A percentile compares a stretch with the other conserved stretches of the same genome.
Conservation (phyloP, 64 coral and sea anemone genomes). For the Trachythela sp. region DNA sequence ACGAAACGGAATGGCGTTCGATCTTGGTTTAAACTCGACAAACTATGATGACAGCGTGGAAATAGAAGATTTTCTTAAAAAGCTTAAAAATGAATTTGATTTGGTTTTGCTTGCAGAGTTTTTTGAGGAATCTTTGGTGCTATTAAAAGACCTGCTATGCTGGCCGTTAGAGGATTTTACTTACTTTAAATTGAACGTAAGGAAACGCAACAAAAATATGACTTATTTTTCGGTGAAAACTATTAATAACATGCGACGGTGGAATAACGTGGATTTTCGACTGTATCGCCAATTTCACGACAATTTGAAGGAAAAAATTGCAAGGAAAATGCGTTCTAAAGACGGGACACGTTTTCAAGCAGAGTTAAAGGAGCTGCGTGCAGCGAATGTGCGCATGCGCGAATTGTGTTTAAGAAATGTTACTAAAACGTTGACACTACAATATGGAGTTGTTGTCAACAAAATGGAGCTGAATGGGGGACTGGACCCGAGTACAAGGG, state of each 20-base stretch:
- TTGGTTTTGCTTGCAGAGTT: conserved; percentile 68
- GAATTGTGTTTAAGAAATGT: neutral
- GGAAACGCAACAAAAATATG: conserved; percentile 38
- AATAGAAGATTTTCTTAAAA: conserved; percentile 36
- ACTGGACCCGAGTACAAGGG: neutral
- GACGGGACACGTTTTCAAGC: neutral
- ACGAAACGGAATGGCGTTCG: conserved; percentile 95
- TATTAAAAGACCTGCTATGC: conserved; percentile 69
- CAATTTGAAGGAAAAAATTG: neutral
- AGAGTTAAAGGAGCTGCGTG: neutral
- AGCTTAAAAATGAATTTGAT: conserved; percentile 68
- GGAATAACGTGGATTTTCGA: conserved; percentile 61
- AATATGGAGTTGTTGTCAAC: neutral
- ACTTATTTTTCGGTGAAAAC: conserved; percentile 37
- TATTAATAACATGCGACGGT: conserved; percentile 52
- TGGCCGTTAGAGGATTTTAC: conserved; percentile 78
- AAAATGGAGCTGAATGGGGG: neutral
- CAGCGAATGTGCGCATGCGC: neutral
- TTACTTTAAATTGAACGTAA: conserved; percentile 77
- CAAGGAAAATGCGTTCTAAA: neutral
- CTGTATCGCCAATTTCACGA: conserved; percentile 36
- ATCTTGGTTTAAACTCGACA: conserved; percentile 72
- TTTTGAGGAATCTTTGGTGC: conserved; percentile 80
- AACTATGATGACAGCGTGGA: conserved; percentile 61
- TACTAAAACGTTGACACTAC: neutral